These are phyloP conservation scores for Drosophila carrolli DNA, from an alignment of 1,140 invertebrate species.

Conservation along the genomic window DNA sequence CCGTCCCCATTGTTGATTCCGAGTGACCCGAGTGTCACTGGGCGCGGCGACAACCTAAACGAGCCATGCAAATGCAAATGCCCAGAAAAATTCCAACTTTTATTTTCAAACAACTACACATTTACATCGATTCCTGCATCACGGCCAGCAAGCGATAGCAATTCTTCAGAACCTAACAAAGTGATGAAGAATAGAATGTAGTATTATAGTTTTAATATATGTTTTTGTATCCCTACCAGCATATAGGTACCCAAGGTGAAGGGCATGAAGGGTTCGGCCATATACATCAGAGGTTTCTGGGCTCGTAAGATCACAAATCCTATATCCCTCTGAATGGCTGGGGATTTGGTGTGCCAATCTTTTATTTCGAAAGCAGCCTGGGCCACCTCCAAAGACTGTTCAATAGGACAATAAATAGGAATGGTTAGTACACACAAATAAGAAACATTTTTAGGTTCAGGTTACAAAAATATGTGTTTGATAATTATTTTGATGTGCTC, in stretches of 20 bases:
- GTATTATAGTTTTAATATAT: neutral
- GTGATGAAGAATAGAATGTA: neutral
- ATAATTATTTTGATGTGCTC: too few species aligned
- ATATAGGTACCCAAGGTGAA: constrained; percentile 68
- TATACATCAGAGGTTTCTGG: constrained; percentile 63
- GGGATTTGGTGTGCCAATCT: constrained; percentile 59
- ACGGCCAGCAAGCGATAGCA: constrained; percentile 60
- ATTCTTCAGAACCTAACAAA: constrained; percentile 54
- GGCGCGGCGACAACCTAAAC: constrained; percentile 62
- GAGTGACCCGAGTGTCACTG: constrained; percentile 36
- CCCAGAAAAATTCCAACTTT: constrained; percentile 34
- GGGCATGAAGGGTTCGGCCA: constrained; percentile 55
- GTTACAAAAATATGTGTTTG: too few species aligned
- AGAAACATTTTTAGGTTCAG: too few species aligned
- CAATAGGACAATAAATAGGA: neutral
- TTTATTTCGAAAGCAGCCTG: constrained; percentile 62
- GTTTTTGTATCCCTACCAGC: constrained; percentile 36
- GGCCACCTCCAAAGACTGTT: constrained; percentile 63
- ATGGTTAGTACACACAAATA: too few species aligned
- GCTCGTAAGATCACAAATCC: constrained; percentile 61
- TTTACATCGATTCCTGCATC: constrained; percentile 54
- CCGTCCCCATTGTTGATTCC: constrained; percentile 33
- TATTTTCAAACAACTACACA: constrained; percentile 36
- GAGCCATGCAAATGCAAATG: constrained; percentile 54
- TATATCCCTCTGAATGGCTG: constrained; percentile 54